Percentiles rank a stretch among this genome's conserved stretches.
Conservation (phyloP, 2,113 vertebrate species). For the Neodontobutis hainanensis region DNA sequence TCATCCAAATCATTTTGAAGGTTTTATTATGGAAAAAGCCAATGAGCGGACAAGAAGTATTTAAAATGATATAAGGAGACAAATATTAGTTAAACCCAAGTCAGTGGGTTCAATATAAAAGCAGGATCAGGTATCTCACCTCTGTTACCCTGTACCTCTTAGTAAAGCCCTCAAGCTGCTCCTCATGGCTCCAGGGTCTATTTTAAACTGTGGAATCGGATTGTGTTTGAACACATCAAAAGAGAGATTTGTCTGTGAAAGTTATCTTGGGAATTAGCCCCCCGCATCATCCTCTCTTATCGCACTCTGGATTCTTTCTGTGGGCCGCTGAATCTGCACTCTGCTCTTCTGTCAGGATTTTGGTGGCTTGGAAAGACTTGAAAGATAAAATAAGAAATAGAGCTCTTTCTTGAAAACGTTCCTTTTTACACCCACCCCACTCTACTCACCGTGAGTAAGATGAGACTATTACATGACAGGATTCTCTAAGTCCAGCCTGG, state of each 20-base stretch:
- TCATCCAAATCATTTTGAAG: no score
- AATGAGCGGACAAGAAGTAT: no score
- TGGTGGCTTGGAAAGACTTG: conserved; percentile 26
- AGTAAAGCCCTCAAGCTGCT: conserved; percentile 41
- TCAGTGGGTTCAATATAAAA: conserved; percentile 48
- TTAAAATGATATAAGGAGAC: no score
- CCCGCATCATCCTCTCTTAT: conserved; percentile 56
- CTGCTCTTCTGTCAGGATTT: conserved; percentile 39
- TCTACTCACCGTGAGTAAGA: conserved; percentile 30
- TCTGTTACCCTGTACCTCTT: conserved; percentile 23
- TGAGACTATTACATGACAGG: conserved; percentile 30
- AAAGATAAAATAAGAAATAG: conserved; percentile 37
- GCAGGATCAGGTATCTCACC: conserved; percentile 46
- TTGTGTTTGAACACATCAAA: conserved; percentile 66
- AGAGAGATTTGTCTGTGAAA: conserved; percentile 68
- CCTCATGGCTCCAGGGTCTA: conserved; percentile 33
- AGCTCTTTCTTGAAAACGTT: conserved; percentile 40
- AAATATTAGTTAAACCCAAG: no score
- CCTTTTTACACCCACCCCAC: conserved; percentile 25
- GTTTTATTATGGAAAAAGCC: no score
- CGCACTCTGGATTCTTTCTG: conserved; percentile 47
- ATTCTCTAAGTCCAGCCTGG: conserved; percentile 33
- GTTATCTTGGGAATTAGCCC: conserved; percentile 71
- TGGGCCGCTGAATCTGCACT: conserved; percentile 41
- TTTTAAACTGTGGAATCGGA: conserved; percentile 63